Base-by-base conservation (phyloP, 2,113 vertebrate species). In the Probosciger aterrimus region DNA sequence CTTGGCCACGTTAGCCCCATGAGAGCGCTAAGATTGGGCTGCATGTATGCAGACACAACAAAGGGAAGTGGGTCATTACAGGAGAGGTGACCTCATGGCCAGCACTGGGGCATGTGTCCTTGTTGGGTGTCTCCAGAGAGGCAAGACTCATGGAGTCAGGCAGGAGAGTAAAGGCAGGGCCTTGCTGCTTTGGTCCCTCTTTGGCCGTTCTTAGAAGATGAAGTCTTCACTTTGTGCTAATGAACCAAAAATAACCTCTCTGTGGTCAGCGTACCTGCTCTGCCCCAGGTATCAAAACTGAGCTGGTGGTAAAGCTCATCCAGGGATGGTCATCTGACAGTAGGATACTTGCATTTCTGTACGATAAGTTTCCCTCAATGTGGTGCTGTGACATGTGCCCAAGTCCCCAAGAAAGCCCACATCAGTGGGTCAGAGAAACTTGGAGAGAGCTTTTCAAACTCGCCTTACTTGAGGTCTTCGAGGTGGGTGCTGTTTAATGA, bases 401-500 rank as follows among this genome's bases (percentile, higher is more conserved):
- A 7, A 6, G 22, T 63, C 71, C 35, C 76, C 73, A 41, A 1
- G 49, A 68, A 44, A 39, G 14, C 71, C 43, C 43, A 4, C 0
- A 0, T 9, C 62, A 28, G 24, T 0, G 2, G 15, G 6, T 33
- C 68, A 24, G 85, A 94, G 89, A 64, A 92, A 95, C 82, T 88
- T 46, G 46, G 57, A 89, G 23, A 77, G 94, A 92, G 44, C 20
- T 49, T 73, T 88, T 90, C 82, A 90, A 93, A 62, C 87, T 86
- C 33, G 5, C 94, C 97, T 97, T 97, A 98, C 98, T 65, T 98
- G 98, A 49, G 96, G 97, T 94, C 97, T 98, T 67, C 95, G 96
- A 27, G 98, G 98, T 1, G 98, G 98, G 53, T 98, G 98, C 57
- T 95, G 96, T 68, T 98, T 98, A 86, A 98, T 98, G 95, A 98